Evolutionary conservation across 2,113 vertebrate genomes (phyloP), one percentile per base, ranked within the genome.

Genomic region (Tupaia chinensis): DNA sequence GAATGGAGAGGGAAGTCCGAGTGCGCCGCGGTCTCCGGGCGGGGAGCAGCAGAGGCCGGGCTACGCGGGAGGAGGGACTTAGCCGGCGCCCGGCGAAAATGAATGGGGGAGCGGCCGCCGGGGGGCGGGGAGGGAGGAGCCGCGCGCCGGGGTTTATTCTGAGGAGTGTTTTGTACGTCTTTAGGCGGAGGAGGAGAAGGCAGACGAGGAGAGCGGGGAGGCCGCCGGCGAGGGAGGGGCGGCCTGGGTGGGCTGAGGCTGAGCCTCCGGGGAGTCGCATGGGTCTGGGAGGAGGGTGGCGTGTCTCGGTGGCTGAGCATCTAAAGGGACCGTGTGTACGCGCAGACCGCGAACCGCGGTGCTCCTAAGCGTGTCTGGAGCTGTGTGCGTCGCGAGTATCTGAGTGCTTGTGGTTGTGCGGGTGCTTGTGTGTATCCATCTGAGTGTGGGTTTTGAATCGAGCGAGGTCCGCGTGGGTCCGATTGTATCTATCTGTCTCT

Each of bases 1-100:
- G 97, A 98, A 98, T 98, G 98, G 98, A 98, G 97, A 97, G 98
- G 97, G 98, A 98, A 98, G 98, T 98, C 98, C 98, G 93, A 98
- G 98, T 93, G 98, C 97, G 97, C 97, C 97, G 98, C 98, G 97
- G 97, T 98, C 98, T 98, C 97, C 87, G 85, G 98, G 98, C 96
- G 89, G 95, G 95, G 95, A 82, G 97, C 97, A 44, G 97, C 29
- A 29, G 97, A 96, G 98, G 98, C 98, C 87, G 98, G 98, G 97
- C 98, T 98, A 98, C 91, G 74, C 96, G 1, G 86, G 81, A 23
- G 98, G 98, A 76, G 98, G 98, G 93, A 95, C 98, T 98, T 98
- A 65, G 9, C 94, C 86, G 6, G 56, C 22, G 91, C 81, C 90
- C 7, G 96, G 94, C 95, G 96, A 94, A 97, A 96, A 98, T 98